Conservation (phyloP, 2,888 invertebrate genomes). For the Dicyrtoma fusca region DNA sequence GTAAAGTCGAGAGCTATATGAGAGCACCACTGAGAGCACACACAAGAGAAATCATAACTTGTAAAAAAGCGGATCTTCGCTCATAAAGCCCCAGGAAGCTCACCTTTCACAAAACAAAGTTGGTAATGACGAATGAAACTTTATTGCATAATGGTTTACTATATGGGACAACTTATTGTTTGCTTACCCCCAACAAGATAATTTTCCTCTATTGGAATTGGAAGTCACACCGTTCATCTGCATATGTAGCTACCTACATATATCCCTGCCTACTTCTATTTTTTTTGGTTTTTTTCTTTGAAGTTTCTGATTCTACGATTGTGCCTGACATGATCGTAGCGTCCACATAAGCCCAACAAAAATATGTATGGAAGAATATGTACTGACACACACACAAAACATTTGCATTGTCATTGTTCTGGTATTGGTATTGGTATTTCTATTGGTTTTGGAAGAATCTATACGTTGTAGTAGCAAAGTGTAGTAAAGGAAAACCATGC, state of each 20-base stretch:
- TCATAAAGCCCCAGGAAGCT: slow-evolving; percentile 48
- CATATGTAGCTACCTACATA: too few relatives aligned
- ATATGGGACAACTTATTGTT: slow-evolving; percentile 21
- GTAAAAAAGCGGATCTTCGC: slow-evolving; percentile 45
- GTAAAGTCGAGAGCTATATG: slow-evolving; percentile 20
- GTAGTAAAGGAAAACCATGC: neutral
- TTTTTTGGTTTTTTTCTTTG: too few relatives aligned
- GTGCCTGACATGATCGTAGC: too few relatives aligned
- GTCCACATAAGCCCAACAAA: too few relatives aligned
- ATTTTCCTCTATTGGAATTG: slow-evolving; percentile 8
- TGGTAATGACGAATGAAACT: slow-evolving; percentile 40
- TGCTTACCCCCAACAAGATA: neutral
- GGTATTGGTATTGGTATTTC: neutral
- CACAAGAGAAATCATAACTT: slow-evolving; percentile 14
- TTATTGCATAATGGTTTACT: slow-evolving; percentile 42
- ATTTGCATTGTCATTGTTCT: slow-evolving; percentile 31
- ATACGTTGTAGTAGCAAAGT: too few relatives aligned
- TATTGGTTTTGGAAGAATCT: too few relatives aligned
- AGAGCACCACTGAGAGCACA: too few relatives aligned
- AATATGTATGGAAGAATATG: too few relatives aligned
- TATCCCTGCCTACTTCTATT: too few relatives aligned
- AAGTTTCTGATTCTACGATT: too few relatives aligned
- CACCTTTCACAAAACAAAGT: slow-evolving; percentile 44
- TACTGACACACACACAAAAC: neutral
- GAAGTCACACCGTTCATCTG: neutral